Conservation (phyloP, 2,888 invertebrate species). For the Limnephilus marmoratus region DNA sequence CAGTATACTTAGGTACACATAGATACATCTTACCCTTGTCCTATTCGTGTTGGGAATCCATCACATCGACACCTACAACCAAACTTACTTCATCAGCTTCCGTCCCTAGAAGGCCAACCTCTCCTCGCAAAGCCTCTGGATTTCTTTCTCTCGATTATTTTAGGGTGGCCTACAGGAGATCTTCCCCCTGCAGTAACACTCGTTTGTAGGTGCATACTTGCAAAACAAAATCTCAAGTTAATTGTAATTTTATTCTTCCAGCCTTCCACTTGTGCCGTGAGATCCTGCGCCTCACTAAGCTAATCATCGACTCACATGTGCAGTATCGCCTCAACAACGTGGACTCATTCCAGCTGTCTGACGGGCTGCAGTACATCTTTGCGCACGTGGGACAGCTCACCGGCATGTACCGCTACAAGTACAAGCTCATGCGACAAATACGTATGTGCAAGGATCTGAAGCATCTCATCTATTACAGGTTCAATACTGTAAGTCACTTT, state of each 20-base stretch:
- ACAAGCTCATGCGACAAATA: slow-evolving; percentile 99
- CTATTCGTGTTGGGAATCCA: no score
- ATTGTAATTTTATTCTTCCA: slow-evolving; percentile 70
- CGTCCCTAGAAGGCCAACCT: no score
- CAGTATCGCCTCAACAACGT: slow-evolving; percentile 99
- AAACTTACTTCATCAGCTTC: no score
- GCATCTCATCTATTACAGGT: slow-evolving; percentile 99
- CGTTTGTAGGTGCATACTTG: no score
- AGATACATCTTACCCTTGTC: no score
- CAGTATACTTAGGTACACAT: no score
- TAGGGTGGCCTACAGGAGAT: no score
- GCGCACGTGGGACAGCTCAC: slow-evolving; percentile 99
- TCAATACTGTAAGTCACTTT: slow-evolving; percentile 89
- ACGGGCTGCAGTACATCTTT: slow-evolving; percentile 99
- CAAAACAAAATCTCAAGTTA: neutral
- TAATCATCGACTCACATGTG: slow-evolving; percentile 99
- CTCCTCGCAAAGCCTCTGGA: no score
- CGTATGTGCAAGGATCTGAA: slow-evolving; percentile 99
- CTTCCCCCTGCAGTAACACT: no score
- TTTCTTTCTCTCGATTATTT: no score
- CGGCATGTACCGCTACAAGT: slow-evolving; percentile 99
- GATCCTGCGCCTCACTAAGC: slow-evolving; percentile 97
- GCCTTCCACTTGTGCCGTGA: slow-evolving; percentile 99
- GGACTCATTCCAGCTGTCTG: slow-evolving; percentile 98
- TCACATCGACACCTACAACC: no score